Percentiles rank a stretch among this genome's conserved stretches.
Evolutionary conservation across 2,113 vertebrate species (phyloP).

Genomic region (Peucedramus taeniatus): DNA sequence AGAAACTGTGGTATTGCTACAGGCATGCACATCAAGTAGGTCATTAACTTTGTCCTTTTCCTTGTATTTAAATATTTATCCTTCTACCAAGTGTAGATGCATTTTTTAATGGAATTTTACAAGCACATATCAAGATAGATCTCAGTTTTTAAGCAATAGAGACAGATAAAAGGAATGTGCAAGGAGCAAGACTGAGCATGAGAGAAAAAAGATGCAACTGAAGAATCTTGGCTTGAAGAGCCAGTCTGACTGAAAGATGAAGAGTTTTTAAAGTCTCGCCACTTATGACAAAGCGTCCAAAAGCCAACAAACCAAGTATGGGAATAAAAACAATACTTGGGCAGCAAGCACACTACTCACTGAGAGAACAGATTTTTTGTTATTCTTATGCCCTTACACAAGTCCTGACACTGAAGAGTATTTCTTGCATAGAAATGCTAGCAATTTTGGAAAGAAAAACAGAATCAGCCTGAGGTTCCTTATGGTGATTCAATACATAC

Average conservation of each 20-base stretch:
- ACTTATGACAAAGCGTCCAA: slow-evolving; percentile 23
- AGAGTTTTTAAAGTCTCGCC: slow-evolving; percentile 8
- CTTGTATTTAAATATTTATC: neutral
- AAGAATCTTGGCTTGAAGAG: slow-evolving; percentile 24
- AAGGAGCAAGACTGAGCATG: slow-evolving; percentile 66
- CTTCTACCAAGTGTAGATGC: neutral
- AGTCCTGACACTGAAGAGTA: neutral
- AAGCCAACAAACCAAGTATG: neutral
- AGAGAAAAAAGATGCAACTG: slow-evolving; percentile 72
- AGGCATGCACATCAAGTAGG: neutral
- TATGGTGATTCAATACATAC: neutral
- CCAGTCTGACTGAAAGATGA: neutral
- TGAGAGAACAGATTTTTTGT: neutral
- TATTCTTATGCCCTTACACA: slow-evolving; percentile 43
- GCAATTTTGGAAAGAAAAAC: neutral
- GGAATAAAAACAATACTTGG: neutral
- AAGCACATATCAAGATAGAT: slow-evolving; percentile 31
- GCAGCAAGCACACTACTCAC: neutral
- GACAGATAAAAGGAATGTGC: slow-evolving; percentile 67
- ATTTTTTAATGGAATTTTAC: neutral
- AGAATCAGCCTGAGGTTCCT: neutral
- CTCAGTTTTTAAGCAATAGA: slow-evolving; percentile 72
- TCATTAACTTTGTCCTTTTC: neutral
- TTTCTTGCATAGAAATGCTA: neutral
- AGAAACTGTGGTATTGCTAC: neutral